Conservation (phyloP, 2,113 vertebrate genomes). For the Sebastes fasciatus region DNA sequence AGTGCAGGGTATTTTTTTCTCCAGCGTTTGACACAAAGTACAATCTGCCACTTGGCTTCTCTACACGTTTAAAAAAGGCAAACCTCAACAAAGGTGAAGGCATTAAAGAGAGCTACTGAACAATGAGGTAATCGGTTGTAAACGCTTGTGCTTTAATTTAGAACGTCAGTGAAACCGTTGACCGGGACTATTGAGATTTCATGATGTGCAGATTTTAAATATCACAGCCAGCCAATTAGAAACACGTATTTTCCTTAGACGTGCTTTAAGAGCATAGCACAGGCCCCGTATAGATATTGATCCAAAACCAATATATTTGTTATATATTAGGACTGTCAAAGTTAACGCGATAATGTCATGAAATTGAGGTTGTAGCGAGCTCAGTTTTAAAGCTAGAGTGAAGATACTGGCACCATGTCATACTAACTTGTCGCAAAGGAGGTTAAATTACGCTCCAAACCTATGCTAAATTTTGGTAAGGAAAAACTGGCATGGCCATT, state of each 20-base stretch:
- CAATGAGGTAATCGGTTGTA: slow-evolving; percentile 6
- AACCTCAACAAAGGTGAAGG: slow-evolving; percentile 8
- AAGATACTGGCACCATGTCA: too few species aligned
- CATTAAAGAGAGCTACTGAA: slow-evolving; percentile 10
- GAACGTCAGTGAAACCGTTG: slow-evolving; percentile 3
- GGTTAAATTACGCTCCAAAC: too few species aligned
- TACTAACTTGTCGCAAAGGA: too few species aligned
- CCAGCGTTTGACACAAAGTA: slow-evolving; percentile 28
- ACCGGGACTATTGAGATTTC: slow-evolving; percentile 20
- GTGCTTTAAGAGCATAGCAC: neutral
- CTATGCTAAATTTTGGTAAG: too few species aligned
- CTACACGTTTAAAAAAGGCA: slow-evolving; percentile 3
- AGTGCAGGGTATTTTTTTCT: neutral
- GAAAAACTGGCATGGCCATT: too few species aligned
- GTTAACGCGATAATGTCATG: too few species aligned
- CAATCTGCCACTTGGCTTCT: slow-evolving; percentile 9
- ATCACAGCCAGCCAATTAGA: slow-evolving; percentile 29
- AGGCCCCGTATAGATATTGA: neutral
- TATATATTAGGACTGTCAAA: too few species aligned
- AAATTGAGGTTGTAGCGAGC: too few species aligned
- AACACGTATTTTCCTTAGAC: neutral
- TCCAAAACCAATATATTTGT: neutral
- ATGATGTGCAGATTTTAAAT: slow-evolving; percentile 6
- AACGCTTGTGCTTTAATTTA: slow-evolving; percentile 7
- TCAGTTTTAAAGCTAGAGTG: too few species aligned